Evolutionary conservation across 1,140 invertebrate genomes (phyloP).

Genomic region (Heliconius nattereri): DNA sequence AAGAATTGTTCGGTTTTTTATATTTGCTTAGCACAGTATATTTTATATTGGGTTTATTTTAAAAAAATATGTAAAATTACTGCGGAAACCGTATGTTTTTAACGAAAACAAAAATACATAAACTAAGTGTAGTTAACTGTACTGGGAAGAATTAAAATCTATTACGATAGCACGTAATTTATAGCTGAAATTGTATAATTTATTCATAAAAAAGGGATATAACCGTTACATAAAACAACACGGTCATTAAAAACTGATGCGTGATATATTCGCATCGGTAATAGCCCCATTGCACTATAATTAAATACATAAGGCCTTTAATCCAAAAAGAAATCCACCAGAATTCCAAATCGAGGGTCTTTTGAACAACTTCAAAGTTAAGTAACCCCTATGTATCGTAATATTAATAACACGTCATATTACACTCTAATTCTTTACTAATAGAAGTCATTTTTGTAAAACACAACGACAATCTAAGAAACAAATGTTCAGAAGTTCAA

Average conservation of each 20-base stretch:
- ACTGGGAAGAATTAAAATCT: no score
- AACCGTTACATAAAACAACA: not conserved
- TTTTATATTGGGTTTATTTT: no score
- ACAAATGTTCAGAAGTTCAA: slow-evolving; percentile 77
- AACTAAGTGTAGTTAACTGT: no score
- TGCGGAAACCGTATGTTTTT: no score
- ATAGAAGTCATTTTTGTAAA: slow-evolving; percentile 55
- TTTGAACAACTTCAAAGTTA: slow-evolving; percentile 80
- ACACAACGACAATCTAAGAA: slow-evolving; percentile 56
- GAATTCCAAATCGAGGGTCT: slow-evolving; percentile 76
- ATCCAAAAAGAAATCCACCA: slow-evolving; percentile 79
- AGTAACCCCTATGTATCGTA: slow-evolving; percentile 63
- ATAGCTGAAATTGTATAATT: slow-evolving; percentile 2
- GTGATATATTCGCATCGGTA: slow-evolving; percentile 60
- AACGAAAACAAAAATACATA: no score
- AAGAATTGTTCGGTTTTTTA: slow-evolving; percentile 11
- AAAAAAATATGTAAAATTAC: no score
- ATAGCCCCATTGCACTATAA: slow-evolving; percentile 73
- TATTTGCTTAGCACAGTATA: not conserved
- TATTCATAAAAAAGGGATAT: not conserved
- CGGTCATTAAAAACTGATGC: slow-evolving; percentile 47
- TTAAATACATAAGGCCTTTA: slow-evolving; percentile 79
- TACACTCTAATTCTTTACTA: slow-evolving; percentile 39
- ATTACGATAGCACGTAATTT: no score
- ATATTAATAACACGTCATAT: slow-evolving; percentile 16